A percentile compares a stretch with the other conserved stretches of the same genome.
phyloP scores from a whole-genome alignment of 2,113 vertebrate genomes.

The Eolophus roseicapilla region DNA sequence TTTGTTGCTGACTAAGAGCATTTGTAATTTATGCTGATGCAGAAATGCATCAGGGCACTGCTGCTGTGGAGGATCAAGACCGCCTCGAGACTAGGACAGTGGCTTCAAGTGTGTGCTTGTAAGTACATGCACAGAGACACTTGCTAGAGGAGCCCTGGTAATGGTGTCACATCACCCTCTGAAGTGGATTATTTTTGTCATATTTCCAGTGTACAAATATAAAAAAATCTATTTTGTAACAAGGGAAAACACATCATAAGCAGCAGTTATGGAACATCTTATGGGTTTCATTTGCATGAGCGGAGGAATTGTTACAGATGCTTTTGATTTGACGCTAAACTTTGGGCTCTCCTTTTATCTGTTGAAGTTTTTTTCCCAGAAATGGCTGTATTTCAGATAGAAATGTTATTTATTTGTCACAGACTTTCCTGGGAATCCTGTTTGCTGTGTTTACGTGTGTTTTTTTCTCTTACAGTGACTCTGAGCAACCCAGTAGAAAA shows the following conservation, averaged over 20 bases:
- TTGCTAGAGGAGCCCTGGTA: neutral
- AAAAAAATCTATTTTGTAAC: neutral
- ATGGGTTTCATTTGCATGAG: neutral
- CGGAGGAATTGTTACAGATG: neutral
- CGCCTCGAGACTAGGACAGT: neutral
- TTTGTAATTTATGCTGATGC: neutral
- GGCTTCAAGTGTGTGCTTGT: fast-evolving
- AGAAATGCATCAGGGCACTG: neutral
- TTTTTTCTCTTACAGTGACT: slow-evolving; percentile 81
- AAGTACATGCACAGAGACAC: neutral
- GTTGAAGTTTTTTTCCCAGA: neutral
- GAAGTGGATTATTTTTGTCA: neutral
- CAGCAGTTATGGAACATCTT: neutral
- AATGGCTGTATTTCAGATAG: neutral
- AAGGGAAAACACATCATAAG: neutral
- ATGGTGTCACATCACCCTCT: neutral
- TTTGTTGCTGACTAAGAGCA: neutral
- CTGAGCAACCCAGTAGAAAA: slow-evolving; percentile 87
- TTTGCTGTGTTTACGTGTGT: neutral
- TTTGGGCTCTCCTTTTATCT: neutral
- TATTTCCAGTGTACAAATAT: neutral
- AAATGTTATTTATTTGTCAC: neutral
- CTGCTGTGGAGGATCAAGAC: neutral
- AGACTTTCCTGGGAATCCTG: neutral
- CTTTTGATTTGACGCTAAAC: neutral